These are phyloP conservation scores for Nomada goodeniana DNA, from an alignment of 2,888 invertebrate species.

Conservation along the genomic window DNA sequence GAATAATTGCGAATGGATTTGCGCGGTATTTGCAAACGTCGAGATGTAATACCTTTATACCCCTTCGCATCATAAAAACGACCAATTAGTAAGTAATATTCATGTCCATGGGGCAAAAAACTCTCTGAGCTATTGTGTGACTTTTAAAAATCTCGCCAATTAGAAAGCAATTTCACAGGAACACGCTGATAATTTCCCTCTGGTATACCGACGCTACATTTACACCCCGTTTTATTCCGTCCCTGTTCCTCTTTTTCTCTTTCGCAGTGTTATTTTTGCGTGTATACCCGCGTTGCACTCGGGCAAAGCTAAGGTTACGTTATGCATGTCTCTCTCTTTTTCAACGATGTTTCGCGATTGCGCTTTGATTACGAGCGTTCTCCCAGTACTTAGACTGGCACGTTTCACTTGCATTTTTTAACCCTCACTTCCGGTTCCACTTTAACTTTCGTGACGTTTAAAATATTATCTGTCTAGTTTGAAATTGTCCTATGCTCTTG, in stretches of 20 bases:
- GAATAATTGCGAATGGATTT: conserved; percentile 40
- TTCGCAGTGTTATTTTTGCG: conserved; percentile 29
- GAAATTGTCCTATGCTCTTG: too few relatives aligned
- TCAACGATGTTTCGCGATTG: background rate
- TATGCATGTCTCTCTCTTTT: conserved; percentile 1
- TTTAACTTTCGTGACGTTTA: too few relatives aligned
- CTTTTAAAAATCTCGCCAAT: conserved; percentile 61
- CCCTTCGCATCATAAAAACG: conserved; percentile 45
- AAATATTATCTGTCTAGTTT: too few relatives aligned
- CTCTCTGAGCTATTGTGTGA: conserved; percentile 53
- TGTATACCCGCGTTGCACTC: conserved; percentile 13
- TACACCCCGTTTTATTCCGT: conserved; percentile 39
- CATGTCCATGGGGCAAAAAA: conserved; percentile 33
- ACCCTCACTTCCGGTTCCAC: too few relatives aligned
- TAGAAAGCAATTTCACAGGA: conserved; percentile 58
- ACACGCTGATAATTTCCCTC: conserved; percentile 53
- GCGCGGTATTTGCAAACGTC: conserved; percentile 17
- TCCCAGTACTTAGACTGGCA: background rate
- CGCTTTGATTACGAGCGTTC: background rate
- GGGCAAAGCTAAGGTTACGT: conserved; percentile 10
- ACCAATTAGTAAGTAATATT: conserved; percentile 60
- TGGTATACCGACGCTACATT: conserved; percentile 42
- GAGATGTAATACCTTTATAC: conserved; percentile 40
- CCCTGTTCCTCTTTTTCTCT: background rate
- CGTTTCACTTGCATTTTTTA: background rate